phyloP scores from a whole-genome alignment of 2,797 vertebrate species.

The Tympanoctomys barrerae region DNA sequence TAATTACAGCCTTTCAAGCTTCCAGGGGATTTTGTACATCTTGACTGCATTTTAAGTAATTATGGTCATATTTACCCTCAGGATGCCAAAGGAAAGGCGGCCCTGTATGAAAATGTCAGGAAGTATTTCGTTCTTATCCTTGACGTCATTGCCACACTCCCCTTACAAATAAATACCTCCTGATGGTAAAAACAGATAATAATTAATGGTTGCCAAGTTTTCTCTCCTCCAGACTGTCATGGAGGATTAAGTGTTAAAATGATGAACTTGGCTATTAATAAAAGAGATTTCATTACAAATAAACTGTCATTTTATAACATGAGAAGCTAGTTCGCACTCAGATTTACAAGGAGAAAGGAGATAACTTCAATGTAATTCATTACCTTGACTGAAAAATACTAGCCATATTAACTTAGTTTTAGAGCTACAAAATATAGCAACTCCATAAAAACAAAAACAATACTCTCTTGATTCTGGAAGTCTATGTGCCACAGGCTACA shows the following conservation, averaged over 20 bases:
- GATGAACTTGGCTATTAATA: conserved; percentile 72
- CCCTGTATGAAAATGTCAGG: conserved; percentile 59
- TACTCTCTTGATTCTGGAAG: conserved; percentile 63
- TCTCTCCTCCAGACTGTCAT: conserved; percentile 60
- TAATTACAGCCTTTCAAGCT: conserved; percentile 64
- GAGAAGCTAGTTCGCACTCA: neutral
- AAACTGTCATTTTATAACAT: conserved; percentile 60
- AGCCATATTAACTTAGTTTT: conserved; percentile 29
- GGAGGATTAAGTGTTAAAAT: conserved; percentile 71
- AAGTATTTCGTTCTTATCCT: conserved; percentile 55
- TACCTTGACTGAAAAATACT: conserved; percentile 43
- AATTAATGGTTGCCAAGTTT: conserved; percentile 76
- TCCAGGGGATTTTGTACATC: conserved; percentile 23
- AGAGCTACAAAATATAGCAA: conserved; percentile 35
- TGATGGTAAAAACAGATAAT: conserved; percentile 74
- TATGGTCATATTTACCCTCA: conserved; percentile 57
- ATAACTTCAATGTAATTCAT: conserved; percentile 36
- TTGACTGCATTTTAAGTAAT: conserved; percentile 65
- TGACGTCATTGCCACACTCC: conserved; percentile 60
- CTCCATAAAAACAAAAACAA: conserved; percentile 65
- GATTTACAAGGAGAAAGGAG: conserved; percentile 34
- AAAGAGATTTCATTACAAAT: conserved; percentile 66
- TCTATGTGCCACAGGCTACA: conserved; percentile 48
- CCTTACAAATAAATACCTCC: conserved; percentile 69
- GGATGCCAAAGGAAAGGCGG: conserved; percentile 25